Base-by-base conservation (phyloP, 2,113 vertebrate species). In the Zeus faber region DNA sequence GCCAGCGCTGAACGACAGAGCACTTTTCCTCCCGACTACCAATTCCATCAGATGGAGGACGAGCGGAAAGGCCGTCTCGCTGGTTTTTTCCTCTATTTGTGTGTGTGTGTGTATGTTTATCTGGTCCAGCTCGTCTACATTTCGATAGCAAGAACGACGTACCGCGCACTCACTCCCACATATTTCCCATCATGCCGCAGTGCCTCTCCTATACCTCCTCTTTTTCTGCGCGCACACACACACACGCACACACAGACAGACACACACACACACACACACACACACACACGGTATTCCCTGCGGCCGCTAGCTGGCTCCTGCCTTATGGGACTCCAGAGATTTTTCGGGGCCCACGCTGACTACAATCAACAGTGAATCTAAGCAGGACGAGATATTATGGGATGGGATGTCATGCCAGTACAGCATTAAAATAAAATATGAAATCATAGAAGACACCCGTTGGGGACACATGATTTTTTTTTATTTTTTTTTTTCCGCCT, bases 1-100 rank as follows among this genome's bases (percentile, higher is more conserved):
- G 85, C 74, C 78, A 84, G 77, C 78, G 67, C 53, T 79, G 69
- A 84, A 80, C 77, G 77, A 85, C 82, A 76, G 70, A 64, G 55
- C 50, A 61, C 62, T n/a, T n/a, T n/a, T 54, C 65, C 81, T 67
- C 44, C 66, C 74, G 69, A 72, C 61, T 67, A 70, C 71, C 71
- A 83, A 79, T 85, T 78, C 67, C 70, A 70, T 64, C 65, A 63
- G 67, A 72, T 51, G 45, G 26, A 44, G 61, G 51, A 77, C 58
- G 46, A 79, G 46, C 13, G 33, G 13, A 37, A 37, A 14, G 33
- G 33, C 6, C 6, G 33, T 37, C 33, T n/a, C 4, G 33, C 11
- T 14, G 33, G n/a, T 37, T n/a, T n/a, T n/a, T n/a, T n/a, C n/a
- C n/a, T n/a, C n/a, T n/a, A n/a, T n/a, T n/a, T n/a, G n/a, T 54